Base-by-base conservation (phyloP, 2,888 invertebrate genomes). In the Erpobdella octoculata region DNA sequence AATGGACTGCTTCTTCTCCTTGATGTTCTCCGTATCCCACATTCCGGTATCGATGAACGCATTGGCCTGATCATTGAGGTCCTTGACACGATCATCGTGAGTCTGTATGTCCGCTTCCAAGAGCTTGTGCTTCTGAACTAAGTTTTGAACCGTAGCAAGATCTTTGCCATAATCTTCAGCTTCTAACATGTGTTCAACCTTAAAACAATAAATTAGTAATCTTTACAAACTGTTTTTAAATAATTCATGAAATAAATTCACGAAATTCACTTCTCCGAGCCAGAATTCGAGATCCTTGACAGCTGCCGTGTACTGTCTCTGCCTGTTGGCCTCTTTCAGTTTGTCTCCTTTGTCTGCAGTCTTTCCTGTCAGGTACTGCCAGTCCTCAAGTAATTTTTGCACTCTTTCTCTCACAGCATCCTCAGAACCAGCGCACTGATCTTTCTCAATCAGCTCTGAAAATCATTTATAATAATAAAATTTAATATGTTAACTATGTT, bases 211-310 rank as follows among this genome's bases (percentile, higher is more conserved):
- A 25, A 6, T 6, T 59, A 4, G 37, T 12, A 6, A 4, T 66
- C 25, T 31, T 53, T 58, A 8, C 53, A 15, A 38, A n/a, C 18
- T 46, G 38, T 41, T 28, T 41, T 8, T n/a, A 33, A 36, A 4
- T 53, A 5, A n/a, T 28, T n/a, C 1, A 53, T 53, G 28, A 37
- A n/a, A 28, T n/a, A 15, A 35, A 21, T 15, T 61, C 61, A 61
- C n/a, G 12, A 31, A 12, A 67, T 69, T 76, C 68, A 96, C 95
- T 88, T 98, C 97, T 78, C 97, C 97, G 72, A 99, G 89, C 98
- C 98, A 98, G 86, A 99, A 98, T 86, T 99, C 98, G 77, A 98
- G 88, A 85, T 98, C 98, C 85, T 99, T 98, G 75, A 98, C 96
- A 8, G 76, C 97, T 73, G 98, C 98, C 85, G 98, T 97, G 86